Evolutionary conservation across 2,797 vertebrate species (phyloP), one percentile per base, ranked within the genome.

Genomic region (Platyrinchus mystaceus): DNA sequence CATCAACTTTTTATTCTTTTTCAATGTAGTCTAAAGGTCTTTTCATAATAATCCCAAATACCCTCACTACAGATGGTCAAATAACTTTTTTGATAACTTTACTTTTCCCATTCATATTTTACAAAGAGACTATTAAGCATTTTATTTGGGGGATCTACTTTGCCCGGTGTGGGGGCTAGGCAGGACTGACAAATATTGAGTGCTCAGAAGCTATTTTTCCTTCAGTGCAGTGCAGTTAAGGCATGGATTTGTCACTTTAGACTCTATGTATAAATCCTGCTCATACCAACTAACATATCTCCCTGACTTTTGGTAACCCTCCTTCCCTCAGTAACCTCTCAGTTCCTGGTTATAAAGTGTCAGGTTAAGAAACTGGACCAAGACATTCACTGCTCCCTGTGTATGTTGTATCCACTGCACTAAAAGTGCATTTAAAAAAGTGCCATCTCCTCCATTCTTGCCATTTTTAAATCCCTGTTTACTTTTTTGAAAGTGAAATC

Each of bases 151-250:
- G 6, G 26, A n/a, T 49, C 15, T 53, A 1, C 24, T 43, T 67
- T 15, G 4, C 3, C 1, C 8, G 5, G 3, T 2, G 9, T 10
- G 62, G 22, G 5, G 23, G 11, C 4, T 11, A 34, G 36, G 12
- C 12, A 76, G 10, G 12, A 43, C 36, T 70, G 66, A 55, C 44
- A 84, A 90, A 53, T 37, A 68, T 0, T 52, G 28, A 68, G 9
- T 1, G 3, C 12, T 87, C 53, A 75, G 36, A 82, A 78, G 26
- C 28, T 73, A 7, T 36, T 79, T 50, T 89, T 89, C 36, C 52
- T 59, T 87, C 22, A 46, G 14, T 34, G 10, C 22, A 53, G 14
- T 32, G 11, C n/a, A 89, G 23, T 28, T 76, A 36, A 7, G 1
- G 12, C n/a, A 9, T 41, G 9, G 24, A 53, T 32, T 47, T 73